These are phyloP conservation scores for Mormyrus iriodes DNA, from an alignment of 2,113 vertebrate species.

Conservation along the genomic window DNA sequence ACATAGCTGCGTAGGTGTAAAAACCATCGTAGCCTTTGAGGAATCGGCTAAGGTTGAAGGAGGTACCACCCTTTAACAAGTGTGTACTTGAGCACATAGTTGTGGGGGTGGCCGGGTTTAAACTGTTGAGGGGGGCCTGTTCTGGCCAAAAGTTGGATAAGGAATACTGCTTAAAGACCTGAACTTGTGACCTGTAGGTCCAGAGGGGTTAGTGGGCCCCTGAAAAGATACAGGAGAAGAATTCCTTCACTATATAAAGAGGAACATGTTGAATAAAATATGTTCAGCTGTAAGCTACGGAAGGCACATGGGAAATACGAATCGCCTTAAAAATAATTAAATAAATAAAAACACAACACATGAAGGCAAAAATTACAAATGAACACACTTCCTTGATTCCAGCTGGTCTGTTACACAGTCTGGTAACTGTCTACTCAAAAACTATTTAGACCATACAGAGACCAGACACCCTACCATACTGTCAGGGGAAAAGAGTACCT, in stretches of 20 bases:
- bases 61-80: slow-evolving; percentile 33
- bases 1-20: slow-evolving; percentile 36
- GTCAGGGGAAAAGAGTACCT: background rate
- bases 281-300: background rate
- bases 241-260: background rate
- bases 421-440: background rate
- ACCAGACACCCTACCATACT: background rate
- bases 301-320: background rate
- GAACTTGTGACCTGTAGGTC: background rate
- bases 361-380: background rate
- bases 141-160: background rate
- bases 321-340: background rate
- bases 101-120: slow-evolving; percentile 28
- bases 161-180: background rate
- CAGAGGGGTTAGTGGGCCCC: background rate
- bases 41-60: slow-evolving; percentile 23
- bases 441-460: too few relatives aligned
- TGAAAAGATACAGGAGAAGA: background rate
- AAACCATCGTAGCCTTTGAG: slow-evolving; percentile 23
- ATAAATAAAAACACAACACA: background rate
- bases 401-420: background rate
- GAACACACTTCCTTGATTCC: background rate
- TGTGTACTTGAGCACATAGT: slow-evolving; percentile 39
- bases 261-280: background rate
- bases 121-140: background rate